Percentiles rank a stretch among this genome's conserved stretches.
Evolutionary conservation across 1,140 invertebrate genomes (phyloP).

Genomic region (Drosophila repleta): DNA sequence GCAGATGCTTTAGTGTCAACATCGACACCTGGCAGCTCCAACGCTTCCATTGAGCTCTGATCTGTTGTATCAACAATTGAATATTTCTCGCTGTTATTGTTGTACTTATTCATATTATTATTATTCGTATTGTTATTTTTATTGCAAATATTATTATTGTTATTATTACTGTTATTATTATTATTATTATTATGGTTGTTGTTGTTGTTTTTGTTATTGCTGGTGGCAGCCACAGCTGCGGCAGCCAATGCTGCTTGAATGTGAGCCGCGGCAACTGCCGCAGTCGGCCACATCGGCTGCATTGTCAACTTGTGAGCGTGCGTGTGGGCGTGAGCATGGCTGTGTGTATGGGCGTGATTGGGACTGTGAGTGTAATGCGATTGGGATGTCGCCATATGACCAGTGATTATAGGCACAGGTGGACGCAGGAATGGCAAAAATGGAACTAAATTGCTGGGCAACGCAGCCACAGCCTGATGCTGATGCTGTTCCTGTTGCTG

Average conservation of each 20-base stretch:
- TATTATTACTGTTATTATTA: constrained; percentile 49
- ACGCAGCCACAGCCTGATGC: not conserved
- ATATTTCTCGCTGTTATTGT: constrained; percentile 28
- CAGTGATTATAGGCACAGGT: constrained; percentile 49
- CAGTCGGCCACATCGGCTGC: constrained; percentile 75
- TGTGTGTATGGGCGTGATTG: constrained; percentile 16
- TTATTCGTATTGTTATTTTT: constrained; percentile 53
- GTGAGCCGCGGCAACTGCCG: constrained; percentile 77
- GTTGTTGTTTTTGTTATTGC: constrained; percentile 41
- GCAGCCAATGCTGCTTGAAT: constrained; percentile 78
- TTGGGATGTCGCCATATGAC: constrained; percentile 28
- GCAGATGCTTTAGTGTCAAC: not conserved
- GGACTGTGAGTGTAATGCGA: constrained; percentile 26
- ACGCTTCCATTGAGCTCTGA: not conserved
- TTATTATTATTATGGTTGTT: constrained; percentile 44
- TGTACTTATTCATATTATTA: constrained; percentile 46
- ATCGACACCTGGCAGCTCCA: constrained; percentile 15
- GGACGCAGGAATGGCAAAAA: constrained; percentile 73
- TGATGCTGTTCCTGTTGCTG: constrained; percentile 17
- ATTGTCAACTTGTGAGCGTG: constrained; percentile 46
- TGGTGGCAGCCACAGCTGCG: constrained; percentile 66
- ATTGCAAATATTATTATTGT: constrained; percentile 27
- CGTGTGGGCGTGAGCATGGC: constrained; percentile 1
- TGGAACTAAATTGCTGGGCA: constrained; percentile 54
- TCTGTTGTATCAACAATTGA: constrained; percentile 9